These are phyloP conservation scores for Dicrostonyx torquatus DNA, from an alignment of 2,797 vertebrate genomes.

Conservation along the genomic window DNA sequence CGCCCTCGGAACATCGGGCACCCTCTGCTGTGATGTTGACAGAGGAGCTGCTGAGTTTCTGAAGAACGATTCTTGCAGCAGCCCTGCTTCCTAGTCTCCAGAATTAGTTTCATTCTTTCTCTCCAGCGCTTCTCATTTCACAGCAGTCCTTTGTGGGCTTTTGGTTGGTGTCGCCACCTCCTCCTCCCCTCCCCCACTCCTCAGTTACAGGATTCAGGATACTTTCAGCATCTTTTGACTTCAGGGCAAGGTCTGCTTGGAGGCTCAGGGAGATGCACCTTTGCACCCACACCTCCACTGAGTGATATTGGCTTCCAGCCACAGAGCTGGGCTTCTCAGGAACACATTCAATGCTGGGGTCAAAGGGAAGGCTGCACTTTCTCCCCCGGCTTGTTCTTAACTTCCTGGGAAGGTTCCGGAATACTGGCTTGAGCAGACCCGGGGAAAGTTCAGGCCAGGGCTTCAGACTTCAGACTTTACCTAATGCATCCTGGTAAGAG, in stretches of 20 bases:
- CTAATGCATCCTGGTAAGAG: neutral
- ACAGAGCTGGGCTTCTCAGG: neutral
- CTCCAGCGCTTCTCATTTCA: neutral
- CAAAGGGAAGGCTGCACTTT: neutral
- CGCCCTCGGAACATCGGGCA: neutral
- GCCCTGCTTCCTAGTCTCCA: neutral
- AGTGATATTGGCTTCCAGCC: neutral
- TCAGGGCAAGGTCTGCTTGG: neutral
- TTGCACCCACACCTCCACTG: neutral
- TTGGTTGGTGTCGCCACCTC: no score
- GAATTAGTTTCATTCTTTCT: neutral
- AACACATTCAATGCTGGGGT: neutral
- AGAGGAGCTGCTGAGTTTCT: neutral
- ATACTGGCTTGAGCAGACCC: neutral
- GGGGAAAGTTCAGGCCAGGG: neutral
- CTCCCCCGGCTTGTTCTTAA: neutral
- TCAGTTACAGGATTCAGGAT: neutral
- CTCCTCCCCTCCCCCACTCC: rapidly evolving
- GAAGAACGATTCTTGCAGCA: neutral
- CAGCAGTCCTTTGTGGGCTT: neutral
- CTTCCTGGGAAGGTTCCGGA: neutral
- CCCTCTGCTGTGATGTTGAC: neutral
- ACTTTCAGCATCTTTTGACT: slow-evolving; percentile 18
- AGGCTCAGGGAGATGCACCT: neutral
- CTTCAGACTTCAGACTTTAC: neutral